Percentiles rank a stretch among this genome's conserved stretches.
Evolutionary conservation across 2,113 vertebrate genomes (phyloP).

Genomic region (Hassar affinis): DNA sequence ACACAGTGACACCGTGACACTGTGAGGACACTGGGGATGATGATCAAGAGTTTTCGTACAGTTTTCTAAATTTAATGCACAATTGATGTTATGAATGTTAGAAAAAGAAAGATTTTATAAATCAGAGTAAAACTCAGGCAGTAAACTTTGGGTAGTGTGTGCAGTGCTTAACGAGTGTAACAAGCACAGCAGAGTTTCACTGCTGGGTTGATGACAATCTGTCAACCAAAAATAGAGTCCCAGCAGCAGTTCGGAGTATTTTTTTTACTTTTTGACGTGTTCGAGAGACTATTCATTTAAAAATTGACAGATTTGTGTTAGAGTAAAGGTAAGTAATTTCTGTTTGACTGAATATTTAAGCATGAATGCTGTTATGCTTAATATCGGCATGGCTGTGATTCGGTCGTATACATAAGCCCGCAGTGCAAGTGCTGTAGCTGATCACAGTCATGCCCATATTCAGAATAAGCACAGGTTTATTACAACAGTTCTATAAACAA

Average conservation of each 20-base stretch:
- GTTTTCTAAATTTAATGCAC: background rate
- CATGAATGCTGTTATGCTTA: background rate
- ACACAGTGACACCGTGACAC: background rate
- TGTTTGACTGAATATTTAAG: background rate
- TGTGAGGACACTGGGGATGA: conserved; percentile 16
- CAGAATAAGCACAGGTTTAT: background rate
- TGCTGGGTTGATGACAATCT: conserved; percentile 19
- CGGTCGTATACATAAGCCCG: background rate
- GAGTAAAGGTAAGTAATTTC: background rate
- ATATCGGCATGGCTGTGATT: too few relatives aligned
- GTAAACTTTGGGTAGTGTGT: conserved; percentile 16
- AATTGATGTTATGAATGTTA: conserved; percentile 10
- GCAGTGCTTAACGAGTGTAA: conserved; percentile 4
- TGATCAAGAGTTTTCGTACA: conserved; percentile 1
- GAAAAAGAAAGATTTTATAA: background rate
- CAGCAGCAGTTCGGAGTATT: background rate
- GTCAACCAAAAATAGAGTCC: background rate
- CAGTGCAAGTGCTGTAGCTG: background rate
- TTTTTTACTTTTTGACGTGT: background rate
- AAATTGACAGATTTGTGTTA: too few relatives aligned
- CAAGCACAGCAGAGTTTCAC: conserved; percentile 13
- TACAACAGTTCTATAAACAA: background rate
- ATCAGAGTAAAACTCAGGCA: background rate
- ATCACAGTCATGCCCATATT: background rate
- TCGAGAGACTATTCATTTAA: background rate